Evolutionary conservation across 1,140 invertebrate genomes (phyloP).

Genomic region (Cryptotermes secundus): DNA sequence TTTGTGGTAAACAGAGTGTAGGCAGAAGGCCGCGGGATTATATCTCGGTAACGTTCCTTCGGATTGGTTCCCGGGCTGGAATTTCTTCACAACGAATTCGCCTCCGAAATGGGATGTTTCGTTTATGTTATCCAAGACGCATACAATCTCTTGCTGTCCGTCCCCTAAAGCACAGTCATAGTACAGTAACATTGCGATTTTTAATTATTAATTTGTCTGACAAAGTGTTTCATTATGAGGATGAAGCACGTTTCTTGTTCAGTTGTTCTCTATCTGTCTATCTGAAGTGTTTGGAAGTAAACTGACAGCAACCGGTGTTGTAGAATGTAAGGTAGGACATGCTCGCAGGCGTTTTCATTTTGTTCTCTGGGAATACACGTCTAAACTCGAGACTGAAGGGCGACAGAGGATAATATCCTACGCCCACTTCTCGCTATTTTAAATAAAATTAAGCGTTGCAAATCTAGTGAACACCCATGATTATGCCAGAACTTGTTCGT

Average conservation of each 20-base stretch:
- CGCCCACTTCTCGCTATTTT: not conserved
- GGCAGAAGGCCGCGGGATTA: too few relatives aligned
- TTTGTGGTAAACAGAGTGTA: too few relatives aligned
- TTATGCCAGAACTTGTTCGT: not conserved
- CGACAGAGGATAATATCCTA: not conserved
- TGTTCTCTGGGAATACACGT: not conserved
- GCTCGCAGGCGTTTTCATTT: not conserved
- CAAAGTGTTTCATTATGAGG: not conserved
- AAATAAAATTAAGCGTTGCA: not conserved
- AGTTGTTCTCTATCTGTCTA: not conserved
- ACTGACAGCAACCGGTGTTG: not conserved
- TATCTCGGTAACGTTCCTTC: too few relatives aligned
- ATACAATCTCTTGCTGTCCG: not conserved
- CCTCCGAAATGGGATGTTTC: not conserved
- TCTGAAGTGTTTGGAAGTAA: not conserved
- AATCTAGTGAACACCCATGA: not conserved
- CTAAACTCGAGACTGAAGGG: not conserved
- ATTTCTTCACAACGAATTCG: not conserved
- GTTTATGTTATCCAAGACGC: not conserved
- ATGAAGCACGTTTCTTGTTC: not conserved
- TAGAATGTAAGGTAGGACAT: not conserved
- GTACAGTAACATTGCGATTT: not conserved
- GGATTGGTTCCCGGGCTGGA: too few relatives aligned
- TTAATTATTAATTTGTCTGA: not conserved
- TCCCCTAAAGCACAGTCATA: not conserved